Conservation (phyloP, 2,113 vertebrate species). For the Psittacula cyanocephala region DNA sequence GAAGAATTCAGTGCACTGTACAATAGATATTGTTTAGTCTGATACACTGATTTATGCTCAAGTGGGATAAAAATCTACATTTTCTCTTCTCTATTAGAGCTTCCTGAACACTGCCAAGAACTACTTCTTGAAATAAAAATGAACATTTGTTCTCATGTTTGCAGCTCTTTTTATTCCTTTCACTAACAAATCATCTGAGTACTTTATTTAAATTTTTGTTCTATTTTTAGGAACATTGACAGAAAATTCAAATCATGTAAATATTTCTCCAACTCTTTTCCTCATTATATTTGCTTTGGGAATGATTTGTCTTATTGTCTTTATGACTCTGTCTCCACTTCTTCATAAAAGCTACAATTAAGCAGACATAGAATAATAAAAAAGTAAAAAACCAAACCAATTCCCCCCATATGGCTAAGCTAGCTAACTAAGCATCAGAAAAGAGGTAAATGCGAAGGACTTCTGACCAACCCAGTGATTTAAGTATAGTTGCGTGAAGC, state of each 20-base stretch:
- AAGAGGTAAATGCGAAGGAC: neutral
- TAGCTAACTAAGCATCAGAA: neutral
- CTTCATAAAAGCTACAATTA: conserved; percentile 23
- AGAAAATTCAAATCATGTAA: conserved; percentile 48
- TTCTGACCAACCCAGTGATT: neutral
- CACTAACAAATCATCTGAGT: conserved; percentile 21
- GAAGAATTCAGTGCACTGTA: neutral
- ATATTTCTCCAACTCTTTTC: conserved; percentile 22
- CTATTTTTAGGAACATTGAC: conserved; percentile 44
- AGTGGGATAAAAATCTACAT: conserved; percentile 43
- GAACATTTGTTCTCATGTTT: conserved; percentile 52
- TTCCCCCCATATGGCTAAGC: neutral
- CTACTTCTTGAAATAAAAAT: conserved; percentile 58
- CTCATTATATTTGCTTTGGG: conserved; percentile 33
- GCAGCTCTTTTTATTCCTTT: conserved; percentile 35
- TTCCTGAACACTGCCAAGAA: conserved; percentile 25
- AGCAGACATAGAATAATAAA: neutral
- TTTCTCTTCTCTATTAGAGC: neutral
- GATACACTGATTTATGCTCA: conserved; percentile 25
- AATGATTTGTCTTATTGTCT: conserved; percentile 29
- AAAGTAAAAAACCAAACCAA: neutral
- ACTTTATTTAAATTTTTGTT: conserved; percentile 4
- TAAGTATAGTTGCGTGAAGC: neutral
- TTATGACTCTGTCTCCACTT: neutral
- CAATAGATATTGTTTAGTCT: conserved; percentile 60